These are phyloP conservation scores for Drepana arcuata DNA, from an alignment of 1,140 invertebrate species.

Conservation along the genomic window DNA sequence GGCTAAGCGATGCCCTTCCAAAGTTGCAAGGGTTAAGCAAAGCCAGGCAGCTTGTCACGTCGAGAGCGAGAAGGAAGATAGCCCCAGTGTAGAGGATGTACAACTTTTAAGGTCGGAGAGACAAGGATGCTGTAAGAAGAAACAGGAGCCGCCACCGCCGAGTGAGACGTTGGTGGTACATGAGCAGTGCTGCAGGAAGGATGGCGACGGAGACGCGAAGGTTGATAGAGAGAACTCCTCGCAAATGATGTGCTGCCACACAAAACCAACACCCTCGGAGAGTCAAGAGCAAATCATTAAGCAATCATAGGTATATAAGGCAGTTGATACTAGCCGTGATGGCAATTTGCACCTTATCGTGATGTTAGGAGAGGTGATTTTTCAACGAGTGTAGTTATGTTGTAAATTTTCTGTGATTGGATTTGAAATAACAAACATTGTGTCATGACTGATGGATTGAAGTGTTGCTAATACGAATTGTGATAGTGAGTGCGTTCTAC, in stretches of 20 bases:
- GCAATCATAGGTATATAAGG: too few species aligned
- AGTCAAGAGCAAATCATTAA: constrained; percentile 54
- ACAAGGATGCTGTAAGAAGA: constrained; percentile 40
- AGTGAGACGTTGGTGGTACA: too few species aligned
- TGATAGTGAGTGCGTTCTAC: too few species aligned
- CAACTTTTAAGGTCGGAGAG: constrained; percentile 35
- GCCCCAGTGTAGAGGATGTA: constrained; percentile 45
- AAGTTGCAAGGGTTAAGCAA: constrained; percentile 39
- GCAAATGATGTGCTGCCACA: constrained; percentile 48
- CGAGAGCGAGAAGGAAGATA: constrained; percentile 44
- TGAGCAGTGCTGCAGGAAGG: constrained; percentile 35
- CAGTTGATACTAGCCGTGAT: too few species aligned
- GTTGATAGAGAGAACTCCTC: constrained; percentile 41
- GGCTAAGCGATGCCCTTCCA: constrained; percentile 49
- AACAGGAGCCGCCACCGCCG: constrained; percentile 25
- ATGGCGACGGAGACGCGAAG: constrained; percentile 6
- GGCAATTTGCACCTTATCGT: too few species aligned
- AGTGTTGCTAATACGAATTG: too few species aligned
- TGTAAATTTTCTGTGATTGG: too few species aligned
- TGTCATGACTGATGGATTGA: too few species aligned
- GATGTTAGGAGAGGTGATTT: too few species aligned
- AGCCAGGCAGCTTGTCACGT: constrained; percentile 19
- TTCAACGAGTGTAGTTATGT: too few species aligned
- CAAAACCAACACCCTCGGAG: constrained; percentile 26
- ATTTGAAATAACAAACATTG: too few species aligned